Conservation (phyloP, 2,888 invertebrate genomes). For the Apamea monoglypha region DNA sequence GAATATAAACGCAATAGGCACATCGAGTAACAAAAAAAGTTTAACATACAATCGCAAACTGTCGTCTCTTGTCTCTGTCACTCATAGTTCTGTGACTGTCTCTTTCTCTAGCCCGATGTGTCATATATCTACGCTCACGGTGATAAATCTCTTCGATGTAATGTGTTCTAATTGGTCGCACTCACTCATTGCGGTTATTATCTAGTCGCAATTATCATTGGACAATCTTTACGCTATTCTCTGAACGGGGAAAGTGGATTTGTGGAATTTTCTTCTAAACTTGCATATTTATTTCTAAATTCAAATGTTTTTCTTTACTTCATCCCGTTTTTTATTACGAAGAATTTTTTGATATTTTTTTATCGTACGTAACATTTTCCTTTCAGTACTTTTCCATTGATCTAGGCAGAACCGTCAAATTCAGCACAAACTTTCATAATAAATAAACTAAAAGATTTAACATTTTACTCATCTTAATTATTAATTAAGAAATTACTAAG, state of each 20-base stretch:
- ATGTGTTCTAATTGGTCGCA: conserved; percentile 27
- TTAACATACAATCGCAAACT: background rate
- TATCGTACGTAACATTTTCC: background rate
- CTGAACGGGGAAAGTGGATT: conserved; percentile 48
- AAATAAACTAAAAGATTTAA: conserved; percentile 42
- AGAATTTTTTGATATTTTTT: background rate
- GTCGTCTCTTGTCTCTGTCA: background rate
- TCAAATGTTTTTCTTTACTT: background rate
- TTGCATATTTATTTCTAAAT: conserved; percentile 18
- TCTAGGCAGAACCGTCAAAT: background rate
- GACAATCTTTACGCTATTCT: conserved; percentile 44
- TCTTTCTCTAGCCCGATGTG: background rate
- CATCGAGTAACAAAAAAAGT: background rate
- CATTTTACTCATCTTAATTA: conserved; percentile 40
- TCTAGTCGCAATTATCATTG: conserved; percentile 34
- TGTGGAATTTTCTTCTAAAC: conserved; percentile 33
- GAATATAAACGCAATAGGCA: background rate
- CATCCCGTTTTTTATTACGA: background rate
- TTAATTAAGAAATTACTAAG: conserved; percentile 43
- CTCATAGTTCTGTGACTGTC: background rate
- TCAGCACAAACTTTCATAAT: conserved; percentile 6
- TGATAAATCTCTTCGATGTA: background rate
- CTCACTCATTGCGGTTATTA: conserved; percentile 40
- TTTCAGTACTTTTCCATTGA: background rate
- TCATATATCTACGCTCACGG: background rate